Conservation (phyloP, 2,888 invertebrate species). For the Congeria kusceri region DNA sequence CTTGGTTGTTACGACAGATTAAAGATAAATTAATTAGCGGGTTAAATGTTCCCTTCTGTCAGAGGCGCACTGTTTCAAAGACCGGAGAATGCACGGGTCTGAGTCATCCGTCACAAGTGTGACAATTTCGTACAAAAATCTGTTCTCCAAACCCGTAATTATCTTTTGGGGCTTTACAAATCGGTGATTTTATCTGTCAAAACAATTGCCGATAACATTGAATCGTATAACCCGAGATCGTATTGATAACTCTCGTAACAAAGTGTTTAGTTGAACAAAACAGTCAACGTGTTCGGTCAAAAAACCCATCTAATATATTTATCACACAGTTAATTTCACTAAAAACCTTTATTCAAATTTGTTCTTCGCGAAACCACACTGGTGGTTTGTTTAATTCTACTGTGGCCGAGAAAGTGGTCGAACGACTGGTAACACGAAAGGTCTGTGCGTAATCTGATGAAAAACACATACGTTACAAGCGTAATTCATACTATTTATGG, state of each 20-base stretch:
- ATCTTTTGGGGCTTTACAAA: conserved; percentile 22
- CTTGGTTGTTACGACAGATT: conserved; percentile 19
- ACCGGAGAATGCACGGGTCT: conserved; percentile 3
- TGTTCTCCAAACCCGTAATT: conserved; percentile 12
- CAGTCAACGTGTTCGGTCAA: no score
- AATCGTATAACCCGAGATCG: conserved; percentile 29
- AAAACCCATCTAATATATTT: no score
- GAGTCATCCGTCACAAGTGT: conserved; percentile 38
- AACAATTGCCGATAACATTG: conserved; percentile 36
- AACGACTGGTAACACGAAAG: no score
- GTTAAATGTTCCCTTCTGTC: conserved; percentile 20
- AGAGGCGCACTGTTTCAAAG: neutral
- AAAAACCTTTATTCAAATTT: no score
- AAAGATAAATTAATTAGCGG: conserved; percentile 46
- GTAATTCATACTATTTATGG: no score
- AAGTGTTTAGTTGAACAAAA: neutral
- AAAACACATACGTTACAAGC: no score
- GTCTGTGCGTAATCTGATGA: no score
- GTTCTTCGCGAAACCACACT: no score
- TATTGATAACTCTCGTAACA: neutral
- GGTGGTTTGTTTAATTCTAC: no score
- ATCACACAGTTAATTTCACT: no score
- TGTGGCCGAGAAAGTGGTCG: no score
- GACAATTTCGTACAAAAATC: conserved; percentile 25
- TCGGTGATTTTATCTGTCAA: conserved; percentile 29